phyloP scores from a whole-genome alignment of 2,113 vertebrate species.

The Aix galericulata region DNA sequence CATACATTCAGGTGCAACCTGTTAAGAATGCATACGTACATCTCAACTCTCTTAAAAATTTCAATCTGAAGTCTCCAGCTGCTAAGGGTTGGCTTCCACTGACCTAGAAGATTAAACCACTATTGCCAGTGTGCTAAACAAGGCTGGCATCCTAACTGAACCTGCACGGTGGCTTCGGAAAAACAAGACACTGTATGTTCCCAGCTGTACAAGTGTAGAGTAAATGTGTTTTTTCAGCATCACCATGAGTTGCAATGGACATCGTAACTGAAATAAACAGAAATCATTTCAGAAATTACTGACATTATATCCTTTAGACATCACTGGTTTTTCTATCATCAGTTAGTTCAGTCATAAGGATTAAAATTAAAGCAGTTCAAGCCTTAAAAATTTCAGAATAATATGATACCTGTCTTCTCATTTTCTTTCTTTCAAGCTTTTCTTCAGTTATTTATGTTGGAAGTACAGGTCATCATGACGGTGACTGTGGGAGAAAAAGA shows the following conservation, averaged over 20 bases:
- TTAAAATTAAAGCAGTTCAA: not conserved
- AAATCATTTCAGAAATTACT: not conserved
- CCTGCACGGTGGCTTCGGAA: not conserved
- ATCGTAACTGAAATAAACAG: not conserved
- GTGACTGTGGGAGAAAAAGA: not conserved
- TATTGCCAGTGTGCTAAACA: not conserved
- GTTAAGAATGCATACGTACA: not conserved
- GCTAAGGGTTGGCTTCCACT: constrained; percentile 4
- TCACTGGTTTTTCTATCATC: not conserved
- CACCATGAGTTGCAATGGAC: not conserved
- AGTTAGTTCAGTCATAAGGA: not conserved
- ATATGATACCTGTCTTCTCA: not conserved
- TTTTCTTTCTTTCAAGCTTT: not conserved
- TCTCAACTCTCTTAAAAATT: constrained; percentile 36
- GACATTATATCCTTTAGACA: not conserved
- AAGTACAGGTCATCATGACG: not conserved
- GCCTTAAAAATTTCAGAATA: not conserved
- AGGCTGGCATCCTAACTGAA: constrained; percentile 12
- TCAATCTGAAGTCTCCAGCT: not conserved
- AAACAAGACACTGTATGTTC: not conserved
- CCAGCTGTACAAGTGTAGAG: not conserved
- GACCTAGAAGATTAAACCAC: constrained; percentile 40
- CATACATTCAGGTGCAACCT: not conserved
- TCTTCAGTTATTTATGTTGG: not conserved
- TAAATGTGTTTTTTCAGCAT: not conserved